Base-by-base conservation (phyloP, 2,113 vertebrate genomes). In the Embiotoca jacksoni region DNA sequence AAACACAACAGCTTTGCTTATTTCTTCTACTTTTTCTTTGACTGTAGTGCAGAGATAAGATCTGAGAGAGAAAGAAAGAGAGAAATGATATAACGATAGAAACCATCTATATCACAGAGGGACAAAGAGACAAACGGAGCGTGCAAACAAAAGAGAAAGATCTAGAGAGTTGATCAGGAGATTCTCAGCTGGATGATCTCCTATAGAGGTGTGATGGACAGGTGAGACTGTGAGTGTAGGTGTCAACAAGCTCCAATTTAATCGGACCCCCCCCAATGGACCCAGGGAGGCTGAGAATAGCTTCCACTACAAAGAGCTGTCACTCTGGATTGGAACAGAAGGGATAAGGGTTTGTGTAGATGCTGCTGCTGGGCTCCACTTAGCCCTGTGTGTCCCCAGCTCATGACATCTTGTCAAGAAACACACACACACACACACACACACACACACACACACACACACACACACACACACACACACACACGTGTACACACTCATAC, bases 221-320 rank as follows among this genome's bases (percentile, higher is more conserved):
- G 81, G 65, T 80, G 76, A 59, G 65, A 61, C 13, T 7, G 39
- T 46, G 55, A 33, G 46, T 10, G 52, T 54, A 36, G 32, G 58
- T 74, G 83, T 82, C 64, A 63, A 7, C 11, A 66, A 49, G 64
- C 72, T 52, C 53, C 37, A 15, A 46, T 76, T 81, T 50, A 78
- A 72, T 63, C 11, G 2, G 47, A 44, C 52, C 50, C 15, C 23
- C 37, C n/a, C 32, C 33, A 3, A 75, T 61, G 76, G 57, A 76
- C 11, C 73, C 65, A 41, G 54, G 23, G 54, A 50, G 44, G 68
- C 87, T 87, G 90, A 91, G 75, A 92, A 92, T 92, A 93, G 83
- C 64, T 53, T 46, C 46, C 16, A 41, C 80, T 72, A 88, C 78
- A 91, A 88, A 87, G 78, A 86, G 81, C 83, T 90, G 89, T 89